These are phyloP conservation scores for Eilema caniola DNA, from an alignment of 2,888 invertebrate genomes.

Conservation along the genomic window DNA sequence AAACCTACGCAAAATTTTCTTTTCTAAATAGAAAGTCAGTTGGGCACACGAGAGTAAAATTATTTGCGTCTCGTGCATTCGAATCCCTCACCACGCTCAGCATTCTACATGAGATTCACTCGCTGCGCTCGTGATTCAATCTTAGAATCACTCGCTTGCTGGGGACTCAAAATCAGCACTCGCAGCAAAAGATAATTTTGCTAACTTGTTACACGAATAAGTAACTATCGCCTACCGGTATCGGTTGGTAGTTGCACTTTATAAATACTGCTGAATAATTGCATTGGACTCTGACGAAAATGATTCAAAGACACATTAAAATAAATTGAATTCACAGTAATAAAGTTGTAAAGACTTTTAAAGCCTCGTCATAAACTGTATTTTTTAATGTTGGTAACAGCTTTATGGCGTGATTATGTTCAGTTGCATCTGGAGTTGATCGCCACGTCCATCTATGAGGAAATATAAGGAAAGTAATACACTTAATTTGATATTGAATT, in stretches of 20 bases:
- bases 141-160: too few relatives aligned
- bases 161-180: too few relatives aligned
- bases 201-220: too few relatives aligned
- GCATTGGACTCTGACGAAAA: constrained; percentile 10
- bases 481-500: not conserved
- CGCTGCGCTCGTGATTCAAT: too few relatives aligned
- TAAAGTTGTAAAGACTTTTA: constrained; percentile 41
- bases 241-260: not conserved
- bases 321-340: constrained; percentile 38
- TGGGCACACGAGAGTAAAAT: too few relatives aligned
- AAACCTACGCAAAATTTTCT: too few relatives aligned
- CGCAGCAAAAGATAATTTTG: too few relatives aligned
- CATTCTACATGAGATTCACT: too few relatives aligned
- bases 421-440: constrained; percentile 32
- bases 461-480: constrained; percentile 24
- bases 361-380: constrained; percentile 44
- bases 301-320: constrained; percentile 27
- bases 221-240: too few relatives aligned
- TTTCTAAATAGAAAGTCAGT: too few relatives aligned
- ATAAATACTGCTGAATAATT: constrained; percentile 3
- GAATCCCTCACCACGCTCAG: too few relatives aligned
- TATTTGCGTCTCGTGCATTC: too few relatives aligned
- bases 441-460: constrained; percentile 25
- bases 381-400: constrained; percentile 37
- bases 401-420: constrained; percentile 32